Evolutionary conservation across 2,113 vertebrate genomes (phyloP).

Genomic region (Vireo altiloquus): DNA sequence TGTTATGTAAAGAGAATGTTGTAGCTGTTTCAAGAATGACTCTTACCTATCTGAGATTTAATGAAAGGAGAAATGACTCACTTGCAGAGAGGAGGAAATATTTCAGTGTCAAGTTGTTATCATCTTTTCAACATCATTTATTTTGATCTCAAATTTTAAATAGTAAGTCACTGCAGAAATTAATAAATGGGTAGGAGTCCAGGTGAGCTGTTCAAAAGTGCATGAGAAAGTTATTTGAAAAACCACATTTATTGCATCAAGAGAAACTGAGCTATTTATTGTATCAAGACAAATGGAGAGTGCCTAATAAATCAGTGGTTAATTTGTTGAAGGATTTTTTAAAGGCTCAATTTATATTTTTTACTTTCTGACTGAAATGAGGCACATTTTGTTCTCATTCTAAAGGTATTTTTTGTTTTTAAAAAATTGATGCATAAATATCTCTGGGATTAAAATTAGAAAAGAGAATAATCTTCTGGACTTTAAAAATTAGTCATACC

Average conservation of each 20-base stretch:
- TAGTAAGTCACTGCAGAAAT: background rate
- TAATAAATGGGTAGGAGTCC: slow-evolving; percentile 17
- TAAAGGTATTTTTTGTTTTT: background rate
- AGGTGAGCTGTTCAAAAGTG: background rate
- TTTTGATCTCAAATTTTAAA: slow-evolving; percentile 39
- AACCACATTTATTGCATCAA: background rate
- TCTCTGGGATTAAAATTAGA: background rate
- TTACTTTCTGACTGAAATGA: background rate
- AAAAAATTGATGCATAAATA: background rate
- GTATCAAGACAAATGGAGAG: background rate
- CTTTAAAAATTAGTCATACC: background rate
- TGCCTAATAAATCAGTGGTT: background rate
- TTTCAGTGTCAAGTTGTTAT: slow-evolving; percentile 36
- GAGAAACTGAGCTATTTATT: background rate
- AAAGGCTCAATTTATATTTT: background rate
- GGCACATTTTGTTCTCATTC: background rate
- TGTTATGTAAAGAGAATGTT: slow-evolving; percentile 31
- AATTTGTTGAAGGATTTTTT: background rate
- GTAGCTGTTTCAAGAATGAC: slow-evolving; percentile 3
- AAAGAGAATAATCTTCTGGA: background rate
- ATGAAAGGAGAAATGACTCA: slow-evolving; percentile 34
- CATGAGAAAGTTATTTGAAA: background rate
- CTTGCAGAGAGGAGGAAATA: slow-evolving; percentile 3
- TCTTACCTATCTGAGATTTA: background rate
- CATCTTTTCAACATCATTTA: slow-evolving; percentile 14